These are phyloP conservation scores for Halcyon badia DNA, from an alignment of 2,797 vertebrate species.

Conservation along the genomic window DNA sequence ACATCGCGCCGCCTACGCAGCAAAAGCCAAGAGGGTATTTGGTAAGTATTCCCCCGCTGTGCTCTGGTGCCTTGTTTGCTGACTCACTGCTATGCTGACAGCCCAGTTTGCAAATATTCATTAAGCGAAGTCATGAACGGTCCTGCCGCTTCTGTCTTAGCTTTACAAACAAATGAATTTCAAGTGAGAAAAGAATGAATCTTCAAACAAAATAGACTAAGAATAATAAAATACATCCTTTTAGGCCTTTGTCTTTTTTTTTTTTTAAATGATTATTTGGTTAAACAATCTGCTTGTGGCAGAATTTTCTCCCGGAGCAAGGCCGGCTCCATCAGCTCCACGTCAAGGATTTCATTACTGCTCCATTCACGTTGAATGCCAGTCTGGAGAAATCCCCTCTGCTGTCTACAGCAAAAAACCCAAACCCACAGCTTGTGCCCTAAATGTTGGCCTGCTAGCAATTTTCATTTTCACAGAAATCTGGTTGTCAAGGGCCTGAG, in stretches of 20 bases:
- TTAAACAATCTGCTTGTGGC: neutral
- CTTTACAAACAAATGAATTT: neutral
- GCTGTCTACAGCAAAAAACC: neutral
- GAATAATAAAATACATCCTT: neutral
- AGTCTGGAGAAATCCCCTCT: neutral
- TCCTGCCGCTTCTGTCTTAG: neutral
- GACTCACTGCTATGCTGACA: neutral
- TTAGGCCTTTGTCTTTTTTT: too few relatives aligned
- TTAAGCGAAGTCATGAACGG: neutral
- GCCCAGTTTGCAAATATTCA: neutral
- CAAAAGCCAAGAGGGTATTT: neutral
- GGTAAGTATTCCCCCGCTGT: neutral
- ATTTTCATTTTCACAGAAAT: neutral
- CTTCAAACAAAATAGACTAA: neutral
- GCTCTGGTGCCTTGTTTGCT: neutral
- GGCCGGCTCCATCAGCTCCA: neutral
- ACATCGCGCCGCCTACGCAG: neutral
- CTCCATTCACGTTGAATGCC: neutral
- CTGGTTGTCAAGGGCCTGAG: fast-evolving
- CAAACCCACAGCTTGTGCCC: neutral
- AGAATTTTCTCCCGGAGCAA: neutral
- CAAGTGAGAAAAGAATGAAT: neutral
- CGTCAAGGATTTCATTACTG: neutral
- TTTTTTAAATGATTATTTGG: neutral
- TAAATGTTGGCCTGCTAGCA: neutral